phyloP scores from a whole-genome alignment of 2,888 invertebrate species.

The Ophion obscuratus region DNA sequence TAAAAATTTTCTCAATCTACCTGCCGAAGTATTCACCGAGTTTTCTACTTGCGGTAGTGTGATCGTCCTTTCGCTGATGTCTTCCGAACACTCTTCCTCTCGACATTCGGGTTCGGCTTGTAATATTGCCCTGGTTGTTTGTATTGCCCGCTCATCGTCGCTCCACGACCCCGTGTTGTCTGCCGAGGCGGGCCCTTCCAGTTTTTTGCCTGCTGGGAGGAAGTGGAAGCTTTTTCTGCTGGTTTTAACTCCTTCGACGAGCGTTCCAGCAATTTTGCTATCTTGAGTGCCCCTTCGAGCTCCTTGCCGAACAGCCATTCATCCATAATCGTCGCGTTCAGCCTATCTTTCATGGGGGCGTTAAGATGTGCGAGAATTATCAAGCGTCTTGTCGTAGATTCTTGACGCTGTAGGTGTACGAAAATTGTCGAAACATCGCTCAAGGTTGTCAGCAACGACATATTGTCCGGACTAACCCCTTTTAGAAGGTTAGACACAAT shows the following conservation, averaged over 20 bases:
- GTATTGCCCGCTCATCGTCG: slow-evolving; percentile 45
- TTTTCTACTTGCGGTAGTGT: slow-evolving; percentile 22
- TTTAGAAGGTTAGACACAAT: slow-evolving; percentile 30
- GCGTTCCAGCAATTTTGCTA: slow-evolving; percentile 46
- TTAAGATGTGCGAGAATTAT: slow-evolving; percentile 55
- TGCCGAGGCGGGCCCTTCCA: slow-evolving; percentile 42
- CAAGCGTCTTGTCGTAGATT: slow-evolving; percentile 50
- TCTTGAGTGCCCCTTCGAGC: slow-evolving; percentile 47
- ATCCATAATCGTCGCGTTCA: slow-evolving; percentile 48
- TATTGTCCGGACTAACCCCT: slow-evolving; percentile 5
- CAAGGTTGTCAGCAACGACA: slow-evolving; percentile 29
- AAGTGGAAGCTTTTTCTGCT: slow-evolving; percentile 29
- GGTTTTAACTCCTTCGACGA: slow-evolving; percentile 50
- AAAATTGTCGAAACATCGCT: slow-evolving; percentile 49
- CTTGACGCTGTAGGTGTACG: slow-evolving; percentile 58
- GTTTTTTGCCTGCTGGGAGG: slow-evolving; percentile 50
- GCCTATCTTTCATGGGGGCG: slow-evolving; percentile 42
- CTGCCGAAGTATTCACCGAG: slow-evolving; percentile 42
- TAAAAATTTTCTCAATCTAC: slow-evolving; percentile 37
- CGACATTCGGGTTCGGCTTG: slow-evolving; percentile 10
- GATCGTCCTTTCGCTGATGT: slow-evolving; percentile 19
- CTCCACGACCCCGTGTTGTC: slow-evolving; percentile 41
- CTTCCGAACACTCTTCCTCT: slow-evolving; percentile 13
- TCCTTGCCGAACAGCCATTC: slow-evolving; percentile 59
- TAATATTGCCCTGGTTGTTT: slow-evolving; percentile 25